A percentile compares a stretch with the other conserved stretches of the same genome.
Conservation (phyloP, 2,113 vertebrate species). For the Archilochus colubris region DNA sequence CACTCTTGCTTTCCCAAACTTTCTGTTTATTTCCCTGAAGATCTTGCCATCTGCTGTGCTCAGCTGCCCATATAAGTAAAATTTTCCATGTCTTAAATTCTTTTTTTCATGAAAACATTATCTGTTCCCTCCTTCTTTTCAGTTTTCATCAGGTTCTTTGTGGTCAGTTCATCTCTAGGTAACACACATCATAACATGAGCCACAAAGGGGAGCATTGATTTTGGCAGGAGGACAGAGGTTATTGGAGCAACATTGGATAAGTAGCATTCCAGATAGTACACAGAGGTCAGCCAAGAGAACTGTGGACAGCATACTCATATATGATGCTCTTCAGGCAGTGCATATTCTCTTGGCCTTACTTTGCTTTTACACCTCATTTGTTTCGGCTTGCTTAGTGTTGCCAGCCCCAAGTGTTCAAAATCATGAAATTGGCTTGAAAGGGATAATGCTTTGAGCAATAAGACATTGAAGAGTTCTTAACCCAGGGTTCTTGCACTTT, state of each 20-base stretch:
- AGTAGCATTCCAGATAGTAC: constrained; percentile 10
- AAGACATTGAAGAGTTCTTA: background rate
- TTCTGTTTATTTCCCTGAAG: constrained; percentile 70
- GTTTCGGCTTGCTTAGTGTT: background rate
- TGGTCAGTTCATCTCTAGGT: constrained; percentile 1
- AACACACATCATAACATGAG: background rate
- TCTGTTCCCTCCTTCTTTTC: constrained; percentile 24
- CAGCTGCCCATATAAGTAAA: constrained; percentile 56
- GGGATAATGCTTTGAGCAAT: background rate
- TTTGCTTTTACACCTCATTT: constrained; percentile 25
- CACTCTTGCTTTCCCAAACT: constrained; percentile 68
- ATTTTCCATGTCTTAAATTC: constrained; percentile 32
- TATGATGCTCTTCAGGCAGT: background rate
- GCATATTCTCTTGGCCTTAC: constrained; percentile 10
- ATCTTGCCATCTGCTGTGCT: constrained; percentile 66
- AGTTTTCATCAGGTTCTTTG: constrained; percentile 27
- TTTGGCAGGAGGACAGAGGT: background rate
- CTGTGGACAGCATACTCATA: constrained; percentile 3
- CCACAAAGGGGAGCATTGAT: constrained; percentile 13
- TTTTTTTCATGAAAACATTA: constrained; percentile 43
- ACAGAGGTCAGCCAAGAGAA: constrained; percentile 25
- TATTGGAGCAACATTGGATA: background rate
- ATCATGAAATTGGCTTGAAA: constrained; percentile 26
- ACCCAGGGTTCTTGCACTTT: background rate
- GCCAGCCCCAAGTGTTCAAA: background rate